Evolutionary conservation across 2,797 vertebrate species (phyloP), one percentile per base, ranked within the genome.

Genomic region (Lycodopsis pacificus): DNA sequence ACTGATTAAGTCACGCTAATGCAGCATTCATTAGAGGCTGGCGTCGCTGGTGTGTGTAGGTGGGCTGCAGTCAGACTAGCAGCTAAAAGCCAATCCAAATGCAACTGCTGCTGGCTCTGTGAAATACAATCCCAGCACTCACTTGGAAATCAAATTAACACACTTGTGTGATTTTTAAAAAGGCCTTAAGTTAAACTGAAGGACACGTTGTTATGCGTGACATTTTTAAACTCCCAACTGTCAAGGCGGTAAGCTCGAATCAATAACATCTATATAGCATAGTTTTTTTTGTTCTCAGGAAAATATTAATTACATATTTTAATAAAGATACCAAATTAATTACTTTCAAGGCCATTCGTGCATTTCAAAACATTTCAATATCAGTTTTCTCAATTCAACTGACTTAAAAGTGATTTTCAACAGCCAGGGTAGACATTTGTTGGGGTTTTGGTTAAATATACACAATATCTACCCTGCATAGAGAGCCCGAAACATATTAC

Each of bases 1-100:
- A 91, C 88, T 83, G 91, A 95, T 91, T 83, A 86, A 80, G 83
- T 90, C 87, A 79, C 73, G 86, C 78, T 87, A 87, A 89, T 86
- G 77, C 48, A 86, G 71, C 70, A 72, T 89, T 88, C 82, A 86
- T 91, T 86, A 79, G 64, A 73, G 62, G 57, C 59, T 82, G 81
- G 12, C 38, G 81, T 87, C 59, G 65, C 67, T 81, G 78, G 76
- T 84, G 79, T 70, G 54, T 79, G 67, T 68, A 85, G 81, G 70
- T 74, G 78, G 51, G 68, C 77, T 73, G 71, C 56, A 62, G 63
- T 66, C 77, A 63, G 30, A 79, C 49, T 15, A 32, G 44, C 59
- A 62, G 22, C 54, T 64, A 75, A 44, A 71, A 78, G n/a, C 30
- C 36, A 51, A 69, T 59, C 34, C n/a, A 53, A 80, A 81, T 67